A percentile compares a stretch with the other conserved stretches of the same genome.
These are phyloP conservation scores for Dryocosmus kuriphilus DNA, from an alignment of 2,888 invertebrate genomes.

Conservation along the genomic window DNA sequence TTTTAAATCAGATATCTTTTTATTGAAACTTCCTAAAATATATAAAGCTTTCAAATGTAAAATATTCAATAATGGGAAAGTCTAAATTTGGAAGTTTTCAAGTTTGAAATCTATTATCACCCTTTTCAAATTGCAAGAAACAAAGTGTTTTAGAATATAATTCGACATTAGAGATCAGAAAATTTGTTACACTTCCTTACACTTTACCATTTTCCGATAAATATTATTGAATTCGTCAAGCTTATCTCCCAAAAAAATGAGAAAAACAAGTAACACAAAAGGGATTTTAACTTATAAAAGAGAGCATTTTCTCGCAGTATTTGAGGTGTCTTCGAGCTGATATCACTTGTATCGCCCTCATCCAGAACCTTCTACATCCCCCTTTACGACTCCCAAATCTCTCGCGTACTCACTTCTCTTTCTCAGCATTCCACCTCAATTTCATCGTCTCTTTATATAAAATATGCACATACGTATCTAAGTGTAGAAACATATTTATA, in stretches of 20 bases:
- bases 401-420: constrained; percentile 2
- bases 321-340: constrained; percentile 24
- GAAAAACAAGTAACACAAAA: constrained; percentile 15
- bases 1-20: too few species aligned
- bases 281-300: constrained; percentile 15
- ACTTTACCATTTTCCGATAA: too few species aligned
- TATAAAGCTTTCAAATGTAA: too few species aligned
- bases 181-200: too few species aligned
- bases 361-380: constrained; percentile 33
- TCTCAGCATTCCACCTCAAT: constrained; percentile 10
- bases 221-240: background rate
- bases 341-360: constrained; percentile 37
- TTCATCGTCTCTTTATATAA: constrained; percentile 5
- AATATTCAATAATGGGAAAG: too few species aligned
- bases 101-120: too few species aligned
- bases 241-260: constrained; percentile 9
- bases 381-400: constrained; percentile 16
- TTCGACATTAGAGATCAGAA: too few species aligned
- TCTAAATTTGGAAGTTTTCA: too few species aligned
- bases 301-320: background rate
- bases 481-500: background rate
- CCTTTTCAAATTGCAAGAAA: too few species aligned
- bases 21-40: too few species aligned
- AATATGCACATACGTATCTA: background rate
- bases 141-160: too few species aligned